These are phyloP conservation scores for Ormyrus nitidulus DNA, from an alignment of 2,888 invertebrate species.

Conservation along the genomic window DNA sequence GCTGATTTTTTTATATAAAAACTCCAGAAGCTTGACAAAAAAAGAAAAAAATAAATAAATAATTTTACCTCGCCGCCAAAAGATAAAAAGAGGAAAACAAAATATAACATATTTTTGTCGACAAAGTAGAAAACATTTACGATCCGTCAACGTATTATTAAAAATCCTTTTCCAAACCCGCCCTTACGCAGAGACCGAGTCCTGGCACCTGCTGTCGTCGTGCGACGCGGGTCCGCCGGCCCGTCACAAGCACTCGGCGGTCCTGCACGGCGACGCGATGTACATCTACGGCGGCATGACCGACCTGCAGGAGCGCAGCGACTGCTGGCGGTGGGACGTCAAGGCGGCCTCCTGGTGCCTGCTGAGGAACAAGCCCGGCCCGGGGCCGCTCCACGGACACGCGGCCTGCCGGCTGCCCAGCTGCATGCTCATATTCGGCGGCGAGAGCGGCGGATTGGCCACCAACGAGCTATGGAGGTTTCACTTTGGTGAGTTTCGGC, in stretches of 20 bases:
- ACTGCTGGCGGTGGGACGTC: slow-evolving; percentile 88
- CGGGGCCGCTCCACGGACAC: slow-evolving; percentile 86
- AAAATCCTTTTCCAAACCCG: neutral
- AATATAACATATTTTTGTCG: neutral
- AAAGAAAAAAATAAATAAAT: neutral
- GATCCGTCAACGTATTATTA: no score
- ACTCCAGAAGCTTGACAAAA: no score
- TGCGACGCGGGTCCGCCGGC: slow-evolving; percentile 80
- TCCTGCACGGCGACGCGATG: slow-evolving; percentile 86
- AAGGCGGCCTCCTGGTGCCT: slow-evolving; percentile 81
- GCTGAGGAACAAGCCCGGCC: slow-evolving; percentile 80
- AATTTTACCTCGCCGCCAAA: neutral
- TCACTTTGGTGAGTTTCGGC: slow-evolving; percentile 82
- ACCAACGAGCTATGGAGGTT: slow-evolving; percentile 89
- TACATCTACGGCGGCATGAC: slow-evolving; percentile 94
- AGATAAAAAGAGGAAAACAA: no score
- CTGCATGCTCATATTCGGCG: slow-evolving; percentile 88
- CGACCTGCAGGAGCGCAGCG: slow-evolving; percentile 85
- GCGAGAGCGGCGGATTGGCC: slow-evolving; percentile 83
- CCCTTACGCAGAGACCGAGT: slow-evolving; percentile 82
- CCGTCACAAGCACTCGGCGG: slow-evolving; percentile 90
- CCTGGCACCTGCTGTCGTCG: slow-evolving; percentile 83
- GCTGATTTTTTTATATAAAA: no score
- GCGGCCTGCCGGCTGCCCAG: slow-evolving; percentile 86
- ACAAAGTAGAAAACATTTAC: no score